These are phyloP conservation scores for Tineola bisselliella DNA, from an alignment of 2,888 invertebrate genomes.

Conservation along the genomic window DNA sequence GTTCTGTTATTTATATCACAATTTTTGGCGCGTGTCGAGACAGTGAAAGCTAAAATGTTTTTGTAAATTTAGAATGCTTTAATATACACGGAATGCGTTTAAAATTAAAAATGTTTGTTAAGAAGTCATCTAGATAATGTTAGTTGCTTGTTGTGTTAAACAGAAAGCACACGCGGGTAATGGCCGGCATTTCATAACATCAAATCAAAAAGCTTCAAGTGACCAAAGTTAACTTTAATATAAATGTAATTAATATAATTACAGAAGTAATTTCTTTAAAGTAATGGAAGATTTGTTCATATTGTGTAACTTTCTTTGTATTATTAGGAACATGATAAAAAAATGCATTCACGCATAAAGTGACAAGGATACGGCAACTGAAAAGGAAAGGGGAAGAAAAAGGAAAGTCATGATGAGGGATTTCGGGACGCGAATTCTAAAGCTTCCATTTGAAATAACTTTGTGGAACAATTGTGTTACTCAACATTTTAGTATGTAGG, in stretches of 20 bases:
- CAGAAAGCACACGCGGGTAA: too few species aligned
- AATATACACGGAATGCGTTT: background rate
- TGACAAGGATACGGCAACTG: background rate
- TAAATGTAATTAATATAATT: background rate
- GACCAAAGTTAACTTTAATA: too few species aligned
- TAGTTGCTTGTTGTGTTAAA: too few species aligned
- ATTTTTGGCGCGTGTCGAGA: background rate
- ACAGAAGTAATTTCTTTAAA: background rate
- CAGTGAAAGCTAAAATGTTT: background rate
- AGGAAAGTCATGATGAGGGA: conserved; percentile 6
- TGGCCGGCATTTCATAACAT: too few species aligned
- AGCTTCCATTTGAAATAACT: conserved; percentile 1
- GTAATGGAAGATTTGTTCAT: background rate
- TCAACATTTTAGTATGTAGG: too few species aligned
- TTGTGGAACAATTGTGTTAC: background rate
- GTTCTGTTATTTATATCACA: background rate
- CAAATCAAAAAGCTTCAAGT: too few species aligned
- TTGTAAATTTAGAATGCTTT: background rate
- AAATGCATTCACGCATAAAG: conserved; percentile 9
- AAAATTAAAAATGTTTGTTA: background rate
- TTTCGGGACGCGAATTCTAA: background rate
- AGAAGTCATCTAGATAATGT: too few species aligned
- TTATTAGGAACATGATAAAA: conserved; percentile 5
- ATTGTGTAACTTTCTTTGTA: background rate
- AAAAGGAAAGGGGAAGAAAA: background rate